Evolutionary conservation across 2,797 vertebrate species (phyloP).

Genomic region (Hipposideros larvatus): DNA sequence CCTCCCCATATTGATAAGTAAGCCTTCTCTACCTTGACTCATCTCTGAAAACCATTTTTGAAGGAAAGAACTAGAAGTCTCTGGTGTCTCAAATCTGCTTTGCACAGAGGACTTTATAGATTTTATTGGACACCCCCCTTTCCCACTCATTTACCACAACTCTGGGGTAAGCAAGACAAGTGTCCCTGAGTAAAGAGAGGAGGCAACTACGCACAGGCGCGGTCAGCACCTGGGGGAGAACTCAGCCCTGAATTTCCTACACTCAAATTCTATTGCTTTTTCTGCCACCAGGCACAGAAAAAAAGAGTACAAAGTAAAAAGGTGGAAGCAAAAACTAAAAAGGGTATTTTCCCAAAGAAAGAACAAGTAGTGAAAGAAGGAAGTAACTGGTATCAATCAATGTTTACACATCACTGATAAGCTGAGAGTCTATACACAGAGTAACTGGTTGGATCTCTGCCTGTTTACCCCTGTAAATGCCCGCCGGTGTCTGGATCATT

Average conservation of each 20-base stretch:
- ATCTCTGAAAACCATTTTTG: conserved; percentile 37
- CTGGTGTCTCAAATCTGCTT: not conserved
- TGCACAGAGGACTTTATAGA: not conserved
- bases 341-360: not conserved
- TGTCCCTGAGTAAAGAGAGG: not conserved
- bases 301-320: not conserved
- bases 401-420: not conserved
- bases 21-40: not conserved
- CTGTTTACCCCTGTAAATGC: not conserved
- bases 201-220: not conserved
- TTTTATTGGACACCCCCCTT: not conserved
- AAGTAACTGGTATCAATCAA: not conserved
- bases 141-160: not conserved
- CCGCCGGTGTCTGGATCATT: not conserved
- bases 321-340: not conserved
- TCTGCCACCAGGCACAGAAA: not conserved
- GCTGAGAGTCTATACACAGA: not conserved
- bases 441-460: not conserved
- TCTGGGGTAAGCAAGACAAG: not conserved
- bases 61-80: not conserved
- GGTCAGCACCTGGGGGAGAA: not conserved
- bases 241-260: not conserved
- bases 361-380: not conserved
- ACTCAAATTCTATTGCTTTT: not conserved
- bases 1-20: not conserved